Evolutionary conservation across 2,797 vertebrate species (phyloP).

Genomic region (Gymnothorax reevesii): DNA sequence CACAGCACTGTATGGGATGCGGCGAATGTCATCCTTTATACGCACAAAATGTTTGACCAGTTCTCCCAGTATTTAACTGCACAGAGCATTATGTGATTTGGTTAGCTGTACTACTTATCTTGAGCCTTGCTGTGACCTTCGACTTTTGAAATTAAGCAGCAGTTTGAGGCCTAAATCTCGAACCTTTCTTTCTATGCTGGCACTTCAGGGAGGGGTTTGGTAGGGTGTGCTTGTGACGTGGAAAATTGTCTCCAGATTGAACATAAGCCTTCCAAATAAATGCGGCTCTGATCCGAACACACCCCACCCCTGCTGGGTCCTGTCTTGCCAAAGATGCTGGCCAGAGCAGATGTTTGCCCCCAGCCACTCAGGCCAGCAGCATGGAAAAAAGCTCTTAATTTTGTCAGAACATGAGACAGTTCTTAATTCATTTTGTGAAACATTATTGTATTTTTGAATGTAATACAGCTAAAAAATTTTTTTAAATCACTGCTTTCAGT

Average conservation of each 20-base stretch:
- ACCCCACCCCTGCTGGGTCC: neutral
- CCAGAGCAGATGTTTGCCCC: constrained; percentile 7
- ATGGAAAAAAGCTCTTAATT: constrained; percentile 4
- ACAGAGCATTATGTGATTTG: neutral
- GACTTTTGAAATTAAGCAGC: neutral
- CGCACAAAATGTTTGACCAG: no score
- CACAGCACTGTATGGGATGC: no score
- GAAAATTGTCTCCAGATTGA: constrained; percentile 60
- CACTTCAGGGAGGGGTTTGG: neutral
- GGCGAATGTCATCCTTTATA: no score
- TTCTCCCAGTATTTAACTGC: neutral
- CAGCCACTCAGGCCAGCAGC: neutral
- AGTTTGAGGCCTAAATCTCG: neutral
- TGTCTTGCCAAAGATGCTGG: neutral
- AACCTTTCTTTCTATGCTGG: neutral
- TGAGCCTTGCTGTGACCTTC: neutral
- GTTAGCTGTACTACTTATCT: neutral
- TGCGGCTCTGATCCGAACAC: constrained; percentile 22
- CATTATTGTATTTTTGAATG: no score
- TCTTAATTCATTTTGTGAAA: neutral
- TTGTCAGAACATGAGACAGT: neutral
- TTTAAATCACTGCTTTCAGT: no score
- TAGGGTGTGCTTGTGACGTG: constrained; percentile 20
- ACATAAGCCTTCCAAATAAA: constrained; percentile 26
- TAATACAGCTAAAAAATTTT: no score